These are phyloP conservation scores for Orchestes rusci DNA, from an alignment of 2,888 invertebrate genomes.

Conservation along the genomic window DNA sequence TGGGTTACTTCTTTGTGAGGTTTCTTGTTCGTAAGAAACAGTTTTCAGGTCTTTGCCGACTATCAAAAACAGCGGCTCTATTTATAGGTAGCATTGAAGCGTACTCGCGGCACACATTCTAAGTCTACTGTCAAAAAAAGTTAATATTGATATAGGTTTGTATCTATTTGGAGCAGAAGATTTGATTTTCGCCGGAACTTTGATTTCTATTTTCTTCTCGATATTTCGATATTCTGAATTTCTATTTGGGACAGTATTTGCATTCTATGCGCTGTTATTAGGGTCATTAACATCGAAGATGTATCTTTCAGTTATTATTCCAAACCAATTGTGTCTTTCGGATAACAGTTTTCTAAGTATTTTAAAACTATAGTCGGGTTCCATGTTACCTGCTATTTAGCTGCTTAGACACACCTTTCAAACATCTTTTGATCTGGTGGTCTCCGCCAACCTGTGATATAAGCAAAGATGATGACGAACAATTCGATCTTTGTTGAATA, in stretches of 20 bases:
- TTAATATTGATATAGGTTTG: not conserved
- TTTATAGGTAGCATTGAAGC: not conserved
- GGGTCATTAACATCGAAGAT: not conserved
- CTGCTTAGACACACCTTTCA: not conserved
- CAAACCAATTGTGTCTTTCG: constrained; percentile 1
- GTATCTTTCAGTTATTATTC: constrained; percentile 3
- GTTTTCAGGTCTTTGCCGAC: not conserved
- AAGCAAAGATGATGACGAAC: not conserved
- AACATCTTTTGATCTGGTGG: not conserved
- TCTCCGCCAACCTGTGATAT: not conserved
- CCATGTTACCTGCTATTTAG: not conserved
- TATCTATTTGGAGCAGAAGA: constrained; percentile 1
- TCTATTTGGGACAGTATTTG: constrained; percentile 5
- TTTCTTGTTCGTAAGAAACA: constrained; percentile 5
- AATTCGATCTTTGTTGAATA: not conserved
- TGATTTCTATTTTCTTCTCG: not conserved
- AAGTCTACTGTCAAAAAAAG: constrained; percentile 1
- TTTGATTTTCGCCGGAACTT: constrained; percentile 2
- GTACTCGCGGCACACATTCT: constrained; percentile 1
- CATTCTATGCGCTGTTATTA: not conserved
- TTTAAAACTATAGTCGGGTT: constrained; percentile 2
- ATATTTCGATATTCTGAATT: constrained; percentile 2
- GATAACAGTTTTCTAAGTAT: constrained; percentile 1
- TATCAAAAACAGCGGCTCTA: not conserved
- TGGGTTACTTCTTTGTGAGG: constrained; percentile 1